phyloP scores from a whole-genome alignment of 2,113 vertebrate species.

The Amblyornis subalaris region DNA sequence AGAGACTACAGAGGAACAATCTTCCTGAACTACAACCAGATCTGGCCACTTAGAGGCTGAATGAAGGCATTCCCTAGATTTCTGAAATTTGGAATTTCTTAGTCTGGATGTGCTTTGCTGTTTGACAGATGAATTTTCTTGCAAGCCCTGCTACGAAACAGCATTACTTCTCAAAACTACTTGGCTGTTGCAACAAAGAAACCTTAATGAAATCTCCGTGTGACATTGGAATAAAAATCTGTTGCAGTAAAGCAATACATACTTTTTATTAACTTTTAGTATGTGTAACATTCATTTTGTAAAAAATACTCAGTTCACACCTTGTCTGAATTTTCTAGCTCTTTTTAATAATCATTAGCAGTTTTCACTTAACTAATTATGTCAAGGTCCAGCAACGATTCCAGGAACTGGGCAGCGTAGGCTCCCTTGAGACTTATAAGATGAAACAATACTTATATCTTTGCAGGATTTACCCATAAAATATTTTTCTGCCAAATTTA shows the following conservation, averaged over 20 bases:
- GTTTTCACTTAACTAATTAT: background rate
- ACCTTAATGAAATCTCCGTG: background rate
- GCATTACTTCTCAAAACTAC: background rate
- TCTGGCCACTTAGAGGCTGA: rapidly evolving
- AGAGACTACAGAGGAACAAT: background rate
- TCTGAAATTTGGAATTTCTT: background rate
- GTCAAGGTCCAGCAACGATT: background rate
- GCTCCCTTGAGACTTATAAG: background rate
- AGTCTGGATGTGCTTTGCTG: background rate
- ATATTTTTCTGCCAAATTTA: background rate
- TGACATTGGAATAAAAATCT: background rate
- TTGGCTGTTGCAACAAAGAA: background rate
- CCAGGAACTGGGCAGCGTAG: background rate
- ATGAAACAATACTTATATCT: background rate
- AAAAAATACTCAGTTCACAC: background rate
- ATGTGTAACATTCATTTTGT: background rate
- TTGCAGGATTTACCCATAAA: background rate
- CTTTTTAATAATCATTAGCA: background rate
- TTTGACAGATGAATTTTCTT: background rate
- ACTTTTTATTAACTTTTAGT: background rate
- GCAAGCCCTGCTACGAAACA: background rate
- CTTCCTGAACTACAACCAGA: rapidly evolving
- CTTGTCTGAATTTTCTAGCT: background rate
- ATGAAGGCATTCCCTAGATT: background rate
- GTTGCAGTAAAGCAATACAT: background rate